Evolutionary conservation across 1,140 invertebrate genomes (phyloP).

Genomic region (Lucilia cuprina): DNA sequence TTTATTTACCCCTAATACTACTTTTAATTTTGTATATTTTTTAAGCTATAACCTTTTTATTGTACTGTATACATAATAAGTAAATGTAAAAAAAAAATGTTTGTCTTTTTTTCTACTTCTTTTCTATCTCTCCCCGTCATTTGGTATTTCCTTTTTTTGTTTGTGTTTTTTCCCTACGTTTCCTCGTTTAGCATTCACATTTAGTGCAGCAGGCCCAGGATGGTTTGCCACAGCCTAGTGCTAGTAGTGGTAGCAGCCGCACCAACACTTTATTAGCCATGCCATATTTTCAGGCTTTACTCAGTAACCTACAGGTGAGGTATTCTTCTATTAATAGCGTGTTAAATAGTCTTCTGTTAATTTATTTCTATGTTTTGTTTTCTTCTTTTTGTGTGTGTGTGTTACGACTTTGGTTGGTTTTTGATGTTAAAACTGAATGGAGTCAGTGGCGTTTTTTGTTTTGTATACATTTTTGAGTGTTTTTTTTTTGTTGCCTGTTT

Average conservation of each 20-base stretch:
- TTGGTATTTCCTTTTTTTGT: slow-evolving; percentile 13
- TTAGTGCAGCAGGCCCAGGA: slow-evolving; percentile 39
- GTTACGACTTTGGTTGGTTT: not conserved
- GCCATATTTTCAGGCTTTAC: slow-evolving; percentile 73
- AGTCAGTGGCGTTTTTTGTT: slow-evolving; percentile 9
- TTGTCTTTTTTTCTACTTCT: slow-evolving; percentile 3
- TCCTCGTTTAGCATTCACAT: slow-evolving; percentile 36
- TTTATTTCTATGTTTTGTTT: slow-evolving; percentile 19
- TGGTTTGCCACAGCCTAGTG: slow-evolving; percentile 56
- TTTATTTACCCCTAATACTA: not conserved
- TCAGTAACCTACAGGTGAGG: slow-evolving; percentile 78
- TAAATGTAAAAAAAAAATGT: not conserved
- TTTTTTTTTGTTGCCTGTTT: not conserved
- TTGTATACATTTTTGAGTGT: not conserved
- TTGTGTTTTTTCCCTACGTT: not conserved
- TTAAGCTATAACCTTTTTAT: not conserved
- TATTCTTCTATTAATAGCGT: slow-evolving; percentile 36
- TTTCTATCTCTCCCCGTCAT: not conserved
- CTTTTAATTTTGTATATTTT: not conserved
- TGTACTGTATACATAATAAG: not conserved
- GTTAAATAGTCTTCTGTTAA: slow-evolving; percentile 20
- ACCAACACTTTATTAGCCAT: slow-evolving; percentile 63
- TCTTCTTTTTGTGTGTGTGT: too few species aligned
- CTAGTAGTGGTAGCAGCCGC: slow-evolving; percentile 69
- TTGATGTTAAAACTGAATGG: not conserved